These are phyloP conservation scores for Metallyticus violacea DNA, from an alignment of 2,888 invertebrate genomes.

Conservation along the genomic window DNA sequence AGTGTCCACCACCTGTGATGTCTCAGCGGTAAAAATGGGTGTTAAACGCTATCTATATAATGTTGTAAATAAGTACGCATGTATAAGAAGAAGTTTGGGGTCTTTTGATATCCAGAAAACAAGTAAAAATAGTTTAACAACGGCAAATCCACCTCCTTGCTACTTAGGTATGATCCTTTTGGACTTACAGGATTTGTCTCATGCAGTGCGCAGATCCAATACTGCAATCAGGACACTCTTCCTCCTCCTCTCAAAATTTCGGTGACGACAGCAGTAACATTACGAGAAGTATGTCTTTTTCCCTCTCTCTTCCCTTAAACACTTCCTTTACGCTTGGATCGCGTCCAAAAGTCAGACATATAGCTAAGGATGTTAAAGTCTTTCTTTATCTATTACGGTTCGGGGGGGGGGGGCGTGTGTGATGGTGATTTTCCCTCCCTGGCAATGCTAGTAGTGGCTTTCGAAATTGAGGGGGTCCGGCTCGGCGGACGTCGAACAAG, in stretches of 20 bases:
- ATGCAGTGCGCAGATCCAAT: conserved; percentile 3
- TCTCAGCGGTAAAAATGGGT: too few species aligned
- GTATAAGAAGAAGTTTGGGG: too few species aligned
- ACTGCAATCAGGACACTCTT: conserved; percentile 1
- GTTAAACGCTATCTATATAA: too few species aligned
- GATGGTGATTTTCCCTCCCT: not conserved
- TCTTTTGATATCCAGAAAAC: too few species aligned
- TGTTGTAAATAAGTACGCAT: too few species aligned
- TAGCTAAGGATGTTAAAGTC: not conserved
- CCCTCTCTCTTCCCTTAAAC: not conserved
- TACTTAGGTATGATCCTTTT: too few species aligned
- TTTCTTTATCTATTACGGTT: not conserved
- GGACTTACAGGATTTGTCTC: not conserved
- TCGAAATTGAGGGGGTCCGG: not conserved
- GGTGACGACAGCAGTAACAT: not conserved
- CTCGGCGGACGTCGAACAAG: not conserved
- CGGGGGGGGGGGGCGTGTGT: not conserved
- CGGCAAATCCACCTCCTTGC: too few species aligned
- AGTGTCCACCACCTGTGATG: too few species aligned
- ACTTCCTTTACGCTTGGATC: conserved; percentile 1
- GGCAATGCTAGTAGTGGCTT: not conserved
- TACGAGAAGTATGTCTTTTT: not conserved
- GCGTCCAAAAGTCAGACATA: not conserved
- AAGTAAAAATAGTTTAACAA: too few species aligned
- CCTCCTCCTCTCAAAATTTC: not conserved